Percentiles rank a stretch among this genome's conserved stretches.
Conservation (phyloP, 2,888 invertebrate genomes). For the Drosophila engyochracea region DNA sequence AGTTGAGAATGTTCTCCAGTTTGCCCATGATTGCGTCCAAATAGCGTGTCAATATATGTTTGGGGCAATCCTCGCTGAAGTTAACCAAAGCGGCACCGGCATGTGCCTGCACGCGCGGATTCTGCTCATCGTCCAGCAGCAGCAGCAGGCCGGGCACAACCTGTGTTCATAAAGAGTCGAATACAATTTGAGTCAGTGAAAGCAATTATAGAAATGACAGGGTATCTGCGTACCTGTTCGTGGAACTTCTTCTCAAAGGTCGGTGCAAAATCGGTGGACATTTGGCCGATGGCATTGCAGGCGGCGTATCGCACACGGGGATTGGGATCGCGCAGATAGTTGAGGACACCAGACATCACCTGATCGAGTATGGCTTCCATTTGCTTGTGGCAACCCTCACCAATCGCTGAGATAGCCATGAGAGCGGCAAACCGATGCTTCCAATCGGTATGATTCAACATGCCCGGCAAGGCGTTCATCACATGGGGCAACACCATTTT, state of each 20-base stretch:
- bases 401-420: constrained; percentile 99
- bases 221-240: constrained; percentile 86
- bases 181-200: not conserved
- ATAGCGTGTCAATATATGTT: constrained; percentile 95
- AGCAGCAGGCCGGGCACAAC: constrained; percentile 96
- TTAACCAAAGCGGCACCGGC: constrained; percentile 98
- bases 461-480: constrained; percentile 92
- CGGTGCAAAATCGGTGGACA: constrained; percentile 99
- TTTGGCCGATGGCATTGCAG: constrained; percentile 99
- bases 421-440: constrained; percentile 97
- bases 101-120: constrained; percentile 95
- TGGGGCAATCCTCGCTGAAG: constrained; percentile 99
- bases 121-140: constrained; percentile 95
- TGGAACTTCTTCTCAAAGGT: constrained; percentile 99
- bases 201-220: not conserved
- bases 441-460: constrained; percentile 94
- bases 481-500: constrained; percentile 95
- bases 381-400: constrained; percentile 99
- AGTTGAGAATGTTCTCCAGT: constrained; percentile 94
- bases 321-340: constrained; percentile 92
- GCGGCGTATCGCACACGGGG: constrained; percentile 93
- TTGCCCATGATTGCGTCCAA: constrained; percentile 96
- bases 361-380: constrained; percentile 98
- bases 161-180: constrained; percentile 26
- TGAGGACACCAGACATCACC: constrained; percentile 95